Conservation (phyloP, 1,140 invertebrate species). For the Nylanderia fulva region DNA sequence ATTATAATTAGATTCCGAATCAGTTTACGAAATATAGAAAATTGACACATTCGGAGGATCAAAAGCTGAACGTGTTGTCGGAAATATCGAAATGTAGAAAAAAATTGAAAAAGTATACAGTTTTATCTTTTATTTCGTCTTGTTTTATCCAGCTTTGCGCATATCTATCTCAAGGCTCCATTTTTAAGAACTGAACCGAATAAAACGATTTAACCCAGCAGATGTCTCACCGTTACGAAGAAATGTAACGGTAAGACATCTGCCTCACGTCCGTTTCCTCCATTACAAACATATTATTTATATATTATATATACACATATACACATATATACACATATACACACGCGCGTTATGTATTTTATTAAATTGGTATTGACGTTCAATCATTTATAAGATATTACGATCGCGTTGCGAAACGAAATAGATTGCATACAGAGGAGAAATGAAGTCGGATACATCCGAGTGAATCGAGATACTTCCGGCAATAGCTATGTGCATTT, state of each 20-base stretch:
- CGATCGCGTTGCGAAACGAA: not conserved
- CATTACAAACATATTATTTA: too few relatives aligned
- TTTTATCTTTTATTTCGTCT: not conserved
- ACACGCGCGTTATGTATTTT: too few relatives aligned
- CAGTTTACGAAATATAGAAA: not conserved
- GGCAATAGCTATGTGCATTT: not conserved
- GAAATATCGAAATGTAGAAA: not conserved
- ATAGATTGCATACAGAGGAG: not conserved
- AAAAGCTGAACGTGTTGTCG: not conserved
- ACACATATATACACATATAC: too few relatives aligned
- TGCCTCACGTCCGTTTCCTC: constrained; percentile 36
- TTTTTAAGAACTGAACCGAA: constrained; percentile 2
- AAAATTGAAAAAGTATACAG: not conserved
- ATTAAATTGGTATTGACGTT: constrained; percentile 19
- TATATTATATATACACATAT: too few relatives aligned
- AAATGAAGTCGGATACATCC: constrained; percentile 1
- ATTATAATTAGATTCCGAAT: not conserved
- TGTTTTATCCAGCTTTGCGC: not conserved
- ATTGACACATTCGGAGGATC: not conserved
- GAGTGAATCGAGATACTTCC: not conserved
- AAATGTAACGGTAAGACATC: constrained; percentile 54
- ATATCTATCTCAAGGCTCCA: not conserved
- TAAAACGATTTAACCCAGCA: constrained; percentile 13
- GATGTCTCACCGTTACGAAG: constrained; percentile 46
- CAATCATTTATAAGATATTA: constrained; percentile 32